Evolutionary conservation across 2,113 vertebrate species (phyloP).

Genomic region (Ginglymostoma cirratum): DNA sequence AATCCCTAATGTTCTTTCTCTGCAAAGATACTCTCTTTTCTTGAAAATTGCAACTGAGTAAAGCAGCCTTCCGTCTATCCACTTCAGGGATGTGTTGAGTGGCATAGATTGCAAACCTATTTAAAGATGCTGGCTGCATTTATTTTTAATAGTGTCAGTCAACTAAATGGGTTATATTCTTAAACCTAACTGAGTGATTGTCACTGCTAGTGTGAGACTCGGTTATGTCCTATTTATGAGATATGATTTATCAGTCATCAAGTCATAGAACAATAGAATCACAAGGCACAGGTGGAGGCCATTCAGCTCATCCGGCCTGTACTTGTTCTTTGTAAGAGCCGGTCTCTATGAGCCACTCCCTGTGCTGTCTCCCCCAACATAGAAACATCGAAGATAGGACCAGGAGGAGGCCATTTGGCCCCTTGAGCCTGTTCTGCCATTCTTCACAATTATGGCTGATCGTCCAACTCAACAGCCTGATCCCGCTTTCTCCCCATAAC

Average conservation of each 20-base stretch:
- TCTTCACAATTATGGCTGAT: too few relatives aligned
- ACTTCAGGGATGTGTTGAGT: not conserved
- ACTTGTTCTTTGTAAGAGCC: not conserved
- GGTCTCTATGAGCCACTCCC: too few relatives aligned
- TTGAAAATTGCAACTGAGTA: not conserved
- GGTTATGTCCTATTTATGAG: not conserved
- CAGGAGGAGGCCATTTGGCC: too few relatives aligned
- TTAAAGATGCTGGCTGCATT: constrained; percentile 3
- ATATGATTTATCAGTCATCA: not conserved
- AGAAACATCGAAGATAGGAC: too few relatives aligned
- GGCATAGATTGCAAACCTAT: constrained; percentile 32
- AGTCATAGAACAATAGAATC: not conserved
- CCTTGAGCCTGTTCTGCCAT: too few relatives aligned
- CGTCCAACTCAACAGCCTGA: too few relatives aligned
- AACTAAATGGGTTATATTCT: constrained; percentile 15
- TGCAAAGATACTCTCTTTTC: not conserved
- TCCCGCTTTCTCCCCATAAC: too few relatives aligned
- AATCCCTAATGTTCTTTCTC: not conserved
- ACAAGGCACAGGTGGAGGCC: not conserved
- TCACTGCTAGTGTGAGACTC: not conserved
- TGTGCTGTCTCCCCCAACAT: not conserved
- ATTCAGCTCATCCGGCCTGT: not conserved
- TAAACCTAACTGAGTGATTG: constrained; percentile 1
- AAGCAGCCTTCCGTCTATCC: not conserved
- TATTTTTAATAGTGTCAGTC: constrained; percentile 20